Evolutionary conservation across 2,888 invertebrate genomes (phyloP), one percentile per base, ranked within the genome.

Genomic region (Pseudococcus viburni): DNA sequence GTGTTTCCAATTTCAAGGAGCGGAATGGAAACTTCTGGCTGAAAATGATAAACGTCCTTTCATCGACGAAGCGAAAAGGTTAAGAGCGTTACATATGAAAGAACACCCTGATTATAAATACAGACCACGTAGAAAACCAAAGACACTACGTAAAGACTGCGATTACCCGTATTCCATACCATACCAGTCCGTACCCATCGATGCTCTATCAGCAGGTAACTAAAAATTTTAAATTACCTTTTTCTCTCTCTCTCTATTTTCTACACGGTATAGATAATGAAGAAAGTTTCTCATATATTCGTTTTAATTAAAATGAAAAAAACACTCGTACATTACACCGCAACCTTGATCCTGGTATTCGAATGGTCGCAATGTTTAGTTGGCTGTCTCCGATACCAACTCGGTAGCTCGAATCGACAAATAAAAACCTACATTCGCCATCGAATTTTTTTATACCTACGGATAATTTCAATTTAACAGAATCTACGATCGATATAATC

Each of bases 51-150:
- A 98, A 91, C 93, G 97, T 89, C 98, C 98, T 1, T 98, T 98
- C 92, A 98, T 98, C 90, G 98, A 98, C 91, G 98, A 98, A 92
- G 98, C 98, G 0, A 98, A 98, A 92, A 93, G 97, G 80, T 92
- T 98, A 89, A 93, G 98, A 12, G 96, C 96, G 0, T 92, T 95
- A 91, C 96, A 98, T 93, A 97, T 96, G 96, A 96, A 96, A 92
- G 96, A 97, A 91, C 96, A 97, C 91, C 97, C 97, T 0, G 96
- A 97, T 91, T 97, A 97, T 93, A 97, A 97, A 92, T 97, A 97
- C 93, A 93, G 96, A 88, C 97, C 97, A 89, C 93, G 96, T 90
- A 94, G 96, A 92, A 97, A 96, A 93, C 96, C 96, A 87, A 96
- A 96, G 92, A 94, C 95, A 95, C 91, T 96, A 90, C 93, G 97